phyloP scores from a whole-genome alignment of 2,113 vertebrate genomes.

The Salvelinus sp. region DNA sequence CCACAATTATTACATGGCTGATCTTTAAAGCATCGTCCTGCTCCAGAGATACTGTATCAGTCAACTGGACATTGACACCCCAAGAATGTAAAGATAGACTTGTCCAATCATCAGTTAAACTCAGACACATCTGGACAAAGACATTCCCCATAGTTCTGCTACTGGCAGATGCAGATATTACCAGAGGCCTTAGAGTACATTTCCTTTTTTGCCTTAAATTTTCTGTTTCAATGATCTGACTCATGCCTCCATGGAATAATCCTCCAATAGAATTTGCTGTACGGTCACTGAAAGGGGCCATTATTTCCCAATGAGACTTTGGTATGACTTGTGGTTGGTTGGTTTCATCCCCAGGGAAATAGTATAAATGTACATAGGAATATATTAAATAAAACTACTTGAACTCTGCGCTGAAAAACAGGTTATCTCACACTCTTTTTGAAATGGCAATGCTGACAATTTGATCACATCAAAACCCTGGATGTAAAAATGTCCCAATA shows the following conservation, averaged over 20 bases:
- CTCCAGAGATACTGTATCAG: constrained; percentile 22
- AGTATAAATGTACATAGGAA: constrained; percentile 23
- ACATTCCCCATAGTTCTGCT: constrained; percentile 32
- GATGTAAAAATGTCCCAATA: constrained; percentile 66
- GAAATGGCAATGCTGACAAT: constrained; percentile 37
- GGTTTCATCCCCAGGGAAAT: constrained; percentile 10
- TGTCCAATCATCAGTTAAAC: constrained; percentile 21
- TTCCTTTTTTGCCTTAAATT: constrained; percentile 60
- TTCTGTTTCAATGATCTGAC: constrained; percentile 25
- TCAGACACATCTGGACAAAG: constrained; percentile 45
- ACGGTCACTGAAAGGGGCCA: constrained; percentile 28
- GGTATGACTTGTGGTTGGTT: neutral
- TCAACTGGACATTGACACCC: constrained; percentile 24
- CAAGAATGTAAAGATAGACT: constrained; percentile 24
- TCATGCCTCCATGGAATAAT: constrained; percentile 17
- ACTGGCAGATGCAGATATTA: constrained; percentile 27
- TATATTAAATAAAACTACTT: constrained; percentile 6
- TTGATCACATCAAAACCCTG: constrained; percentile 29
- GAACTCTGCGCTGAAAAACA: neutral
- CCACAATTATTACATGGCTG: too few species aligned
- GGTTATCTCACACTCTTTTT: constrained; percentile 21
- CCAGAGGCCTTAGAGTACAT: constrained; percentile 56
- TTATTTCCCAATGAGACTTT: constrained; percentile 10
- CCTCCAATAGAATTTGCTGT: constrained; percentile 9
- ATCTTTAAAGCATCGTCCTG: constrained; percentile 5